These are phyloP conservation scores for Eurytoma californica DNA, from an alignment of 2,888 invertebrate genomes.

Conservation along the genomic window DNA sequence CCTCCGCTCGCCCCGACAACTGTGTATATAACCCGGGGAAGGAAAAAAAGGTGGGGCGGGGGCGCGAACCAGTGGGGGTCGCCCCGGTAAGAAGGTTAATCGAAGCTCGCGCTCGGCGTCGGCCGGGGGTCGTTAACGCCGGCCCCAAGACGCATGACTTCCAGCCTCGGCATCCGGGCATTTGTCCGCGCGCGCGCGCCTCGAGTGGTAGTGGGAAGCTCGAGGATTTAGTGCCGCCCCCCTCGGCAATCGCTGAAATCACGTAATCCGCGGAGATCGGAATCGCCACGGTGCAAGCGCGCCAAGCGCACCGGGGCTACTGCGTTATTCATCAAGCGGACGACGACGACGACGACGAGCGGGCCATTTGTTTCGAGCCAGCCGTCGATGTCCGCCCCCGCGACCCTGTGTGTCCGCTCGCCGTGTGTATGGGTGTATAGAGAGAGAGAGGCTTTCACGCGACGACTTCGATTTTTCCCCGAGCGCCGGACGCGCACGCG, in stretches of 20 bases:
- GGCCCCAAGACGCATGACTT: conserved; percentile 73
- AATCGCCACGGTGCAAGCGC: conserved; percentile 42
- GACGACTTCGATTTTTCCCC: too few species aligned
- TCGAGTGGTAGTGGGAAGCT: conserved; percentile 40
- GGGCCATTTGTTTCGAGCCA: too few species aligned
- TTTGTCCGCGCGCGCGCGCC: conserved; percentile 72
- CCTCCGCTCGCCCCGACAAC: too few species aligned
- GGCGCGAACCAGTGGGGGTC: too few species aligned
- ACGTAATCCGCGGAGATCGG: conserved; percentile 57
- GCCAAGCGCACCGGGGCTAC: conserved; percentile 18
- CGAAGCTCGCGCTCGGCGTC: conserved; percentile 33
- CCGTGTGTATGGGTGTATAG: too few species aligned
- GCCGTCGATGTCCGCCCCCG: too few species aligned
- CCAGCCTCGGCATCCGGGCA: conserved; percentile 74
- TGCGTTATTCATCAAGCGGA: conserved; percentile 44
- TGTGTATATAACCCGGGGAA: too few species aligned
- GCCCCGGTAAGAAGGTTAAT: conserved; percentile 42
- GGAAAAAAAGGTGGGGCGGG: too few species aligned
- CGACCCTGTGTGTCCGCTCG: too few species aligned
- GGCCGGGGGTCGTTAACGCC: conserved; percentile 43
- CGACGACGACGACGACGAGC: not conserved
- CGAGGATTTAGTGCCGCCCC: conserved; percentile 64
- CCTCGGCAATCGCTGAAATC: conserved; percentile 57
- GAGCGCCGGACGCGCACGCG: conserved; percentile 1
- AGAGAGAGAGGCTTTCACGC: too few species aligned